A percentile compares a stretch with the other conserved stretches of the same genome.
These are phyloP conservation scores for Xylota sylvarum DNA, from an alignment of 2,888 invertebrate species.

Conservation along the genomic window DNA sequence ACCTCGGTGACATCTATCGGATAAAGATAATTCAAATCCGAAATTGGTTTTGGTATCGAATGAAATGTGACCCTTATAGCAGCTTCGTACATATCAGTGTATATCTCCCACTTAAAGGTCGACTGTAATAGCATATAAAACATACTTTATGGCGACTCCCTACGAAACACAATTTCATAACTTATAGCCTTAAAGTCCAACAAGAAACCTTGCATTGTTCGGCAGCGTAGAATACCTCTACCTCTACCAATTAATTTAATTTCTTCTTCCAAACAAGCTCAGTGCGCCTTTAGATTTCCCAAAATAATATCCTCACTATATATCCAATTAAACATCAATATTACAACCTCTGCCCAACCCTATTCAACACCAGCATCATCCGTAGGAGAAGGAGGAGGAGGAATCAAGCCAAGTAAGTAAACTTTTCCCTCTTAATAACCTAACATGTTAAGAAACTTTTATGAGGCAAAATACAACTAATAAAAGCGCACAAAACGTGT, in stretches of 20 bases:
- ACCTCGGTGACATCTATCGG: too few relatives aligned
- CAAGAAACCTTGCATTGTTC: not conserved
- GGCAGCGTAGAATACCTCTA: not conserved
- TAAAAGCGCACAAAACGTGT: slow-evolving; percentile 72
- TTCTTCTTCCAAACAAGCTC: slow-evolving; percentile 3
- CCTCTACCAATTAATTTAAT: not conserved
- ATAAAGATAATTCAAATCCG: too few relatives aligned
- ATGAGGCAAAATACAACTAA: slow-evolving; percentile 67
- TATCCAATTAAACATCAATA: slow-evolving; percentile 61
- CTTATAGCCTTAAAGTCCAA: too few relatives aligned
- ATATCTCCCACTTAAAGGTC: too few relatives aligned
- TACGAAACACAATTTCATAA: too few relatives aligned
- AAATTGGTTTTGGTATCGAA: too few relatives aligned
- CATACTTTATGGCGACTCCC: too few relatives aligned
- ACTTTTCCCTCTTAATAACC: slow-evolving; percentile 61
- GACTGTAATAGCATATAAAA: too few relatives aligned
- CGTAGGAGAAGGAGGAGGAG: not conserved
- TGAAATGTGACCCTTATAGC: too few relatives aligned
- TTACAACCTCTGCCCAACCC: slow-evolving; percentile 7
- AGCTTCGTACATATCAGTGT: too few relatives aligned
- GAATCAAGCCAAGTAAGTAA: slow-evolving; percentile 19
- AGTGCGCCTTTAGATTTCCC: not conserved
- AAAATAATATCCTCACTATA: slow-evolving; percentile 20
- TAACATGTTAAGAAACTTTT: slow-evolving; percentile 62
- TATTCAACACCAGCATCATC: not conserved